Evolutionary conservation across 2,113 vertebrate species (phyloP), one percentile per base, ranked within the genome.

Genomic region (Mobula birostris): DNA sequence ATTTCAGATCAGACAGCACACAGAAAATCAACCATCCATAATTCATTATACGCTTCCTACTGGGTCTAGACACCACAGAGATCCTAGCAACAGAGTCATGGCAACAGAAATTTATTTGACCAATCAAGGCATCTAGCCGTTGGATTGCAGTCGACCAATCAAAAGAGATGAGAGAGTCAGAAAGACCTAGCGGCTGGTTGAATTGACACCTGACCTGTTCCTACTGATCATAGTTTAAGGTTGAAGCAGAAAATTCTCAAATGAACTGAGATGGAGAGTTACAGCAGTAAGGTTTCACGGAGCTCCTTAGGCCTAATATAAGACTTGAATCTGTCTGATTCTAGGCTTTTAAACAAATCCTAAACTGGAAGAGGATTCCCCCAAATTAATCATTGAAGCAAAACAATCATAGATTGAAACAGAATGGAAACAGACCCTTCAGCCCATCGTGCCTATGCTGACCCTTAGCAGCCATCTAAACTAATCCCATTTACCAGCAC

Each of bases 41-140:
- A 98, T 99, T 99, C 98, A 99, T 98, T 95, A 96, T 96, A 96
- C 96, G 97, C 96, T 97, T 98, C 98, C 97, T 97, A 97, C 97
- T 93, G 97, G 97, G 97, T 96, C 96, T 96, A 94, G 96, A 97
- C 96, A 97, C 97, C 95, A 97, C 96, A 96, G 95, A 95, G 95
- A 95, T 97, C 98, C 96, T 98, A 97, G 98, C 98, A 98, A 98
- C 98, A 95, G 97, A 96, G 97, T 96, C 98, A 96, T 98, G 97
- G 98, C 98, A 98, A 99, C 98, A 95, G 97, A 97, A 95, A 96
- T 94, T 94, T 95, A 94, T 94, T 82, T 95, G 96, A 95, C 98
- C 97, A 97, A 98, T 98, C 96, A 95, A 74, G 94, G 78, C 94
- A 32, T 94, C 95, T 88, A 95, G 85, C 95, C 96, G 96, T 94